Percentiles rank a stretch among this genome's conserved stretches.
phyloP scores from a whole-genome alignment of 37 sponge, comb jelly and placozoan genomes.

The Chondrilla cf. caribensis region DNA sequence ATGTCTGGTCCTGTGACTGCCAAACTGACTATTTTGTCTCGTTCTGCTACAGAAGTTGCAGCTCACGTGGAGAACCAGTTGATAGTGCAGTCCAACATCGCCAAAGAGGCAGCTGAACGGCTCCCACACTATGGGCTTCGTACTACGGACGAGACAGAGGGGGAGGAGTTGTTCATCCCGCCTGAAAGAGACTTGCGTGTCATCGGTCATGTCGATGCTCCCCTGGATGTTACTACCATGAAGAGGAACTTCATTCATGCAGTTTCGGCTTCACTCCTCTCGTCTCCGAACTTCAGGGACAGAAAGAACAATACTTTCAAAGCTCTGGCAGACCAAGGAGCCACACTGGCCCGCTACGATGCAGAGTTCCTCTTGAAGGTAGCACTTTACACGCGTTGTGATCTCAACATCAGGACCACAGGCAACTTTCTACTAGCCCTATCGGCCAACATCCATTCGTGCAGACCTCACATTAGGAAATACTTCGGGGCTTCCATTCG shows the following conservation, averaged over 20 bases:
- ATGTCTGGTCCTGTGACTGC: neutral
- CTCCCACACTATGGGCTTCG: conserved; percentile 25
- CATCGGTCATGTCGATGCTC: neutral
- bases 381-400: conserved; percentile 88
- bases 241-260: conserved; percentile 79
- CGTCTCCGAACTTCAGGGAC: conserved; percentile 74
- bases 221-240: conserved; percentile 37
- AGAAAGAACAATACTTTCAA: conserved; percentile 51
- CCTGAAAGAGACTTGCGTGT: conserved; percentile 4
- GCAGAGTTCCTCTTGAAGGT: conserved; percentile 94
- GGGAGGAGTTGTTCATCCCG: conserved; percentile 9
- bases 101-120: conserved; percentile 9
- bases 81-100: neutral
- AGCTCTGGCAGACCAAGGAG: conserved; percentile 39
- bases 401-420: conserved; percentile 90
- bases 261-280: conserved; percentile 92
- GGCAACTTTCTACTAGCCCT: conserved; percentile 96
- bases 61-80: conserved; percentile 10
- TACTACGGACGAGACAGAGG: neutral
- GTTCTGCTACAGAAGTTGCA: neutral
- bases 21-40: no score
- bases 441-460: conserved; percentile 73
- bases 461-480: conserved; percentile 90
- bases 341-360: conserved; percentile 65
- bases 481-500: conserved; percentile 75